Percentiles rank a stretch among this genome's conserved stretches.
Conservation (phyloP, 2,888 invertebrate species). For the Phasia obesa region DNA sequence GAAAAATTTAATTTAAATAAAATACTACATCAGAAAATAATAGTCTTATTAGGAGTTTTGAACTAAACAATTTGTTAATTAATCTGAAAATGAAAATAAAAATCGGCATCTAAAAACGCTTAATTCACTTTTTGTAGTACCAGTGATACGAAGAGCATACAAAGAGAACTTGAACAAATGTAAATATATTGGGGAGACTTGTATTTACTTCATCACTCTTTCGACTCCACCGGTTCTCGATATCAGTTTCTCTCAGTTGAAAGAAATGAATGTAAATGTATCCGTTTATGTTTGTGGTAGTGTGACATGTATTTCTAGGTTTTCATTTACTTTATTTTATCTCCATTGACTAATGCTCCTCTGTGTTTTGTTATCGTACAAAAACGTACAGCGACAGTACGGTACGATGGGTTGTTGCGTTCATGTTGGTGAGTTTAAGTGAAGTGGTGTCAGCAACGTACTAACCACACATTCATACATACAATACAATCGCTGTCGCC, state of each 20-base stretch:
- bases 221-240: constrained; percentile 30
- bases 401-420: constrained; percentile 9
- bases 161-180: constrained; percentile 17
- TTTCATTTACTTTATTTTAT: constrained; percentile 54
- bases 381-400: constrained; percentile 19
- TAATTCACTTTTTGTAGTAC: not conserved
- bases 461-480: constrained; percentile 13
- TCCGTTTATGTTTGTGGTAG: constrained; percentile 7
- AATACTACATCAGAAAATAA: too few species aligned
- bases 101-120: not conserved
- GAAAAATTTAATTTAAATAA: too few species aligned
- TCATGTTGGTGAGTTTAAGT: constrained; percentile 44
- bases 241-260: constrained; percentile 47
- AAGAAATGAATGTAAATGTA: constrained; percentile 12
- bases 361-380: constrained; percentile 52
- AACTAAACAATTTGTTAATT: too few species aligned
- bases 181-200: constrained; percentile 22
- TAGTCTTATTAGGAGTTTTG: too few species aligned
- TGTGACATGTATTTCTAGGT: constrained; percentile 48
- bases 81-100: too few species aligned
- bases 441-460: not conserved
- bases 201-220: not conserved
- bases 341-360: constrained; percentile 42
- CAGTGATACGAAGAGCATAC: not conserved
- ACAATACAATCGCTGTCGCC: constrained; percentile 48